phyloP scores from a whole-genome alignment of 2,113 vertebrate genomes.

The Leucopsar rothschildi region DNA sequence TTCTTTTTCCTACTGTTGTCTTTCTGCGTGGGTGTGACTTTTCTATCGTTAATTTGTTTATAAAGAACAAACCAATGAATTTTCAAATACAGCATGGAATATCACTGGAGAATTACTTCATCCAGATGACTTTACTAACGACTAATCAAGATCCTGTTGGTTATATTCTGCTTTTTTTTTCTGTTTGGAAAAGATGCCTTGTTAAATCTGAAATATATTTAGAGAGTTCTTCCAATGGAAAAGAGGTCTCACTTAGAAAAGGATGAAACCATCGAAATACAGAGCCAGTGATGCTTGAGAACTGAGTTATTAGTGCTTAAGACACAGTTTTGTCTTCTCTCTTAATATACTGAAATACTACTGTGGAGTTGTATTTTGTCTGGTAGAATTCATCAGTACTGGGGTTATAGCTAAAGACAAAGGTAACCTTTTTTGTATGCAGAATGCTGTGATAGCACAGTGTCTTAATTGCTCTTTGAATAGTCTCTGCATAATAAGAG shows the following conservation, averaged over 20 bases:
- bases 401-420: neutral
- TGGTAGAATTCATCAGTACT: neutral
- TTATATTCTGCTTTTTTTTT: neutral
- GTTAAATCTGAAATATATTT: neutral
- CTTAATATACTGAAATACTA: neutral
- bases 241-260: neutral
- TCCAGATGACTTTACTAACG: neutral
- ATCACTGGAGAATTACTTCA: neutral
- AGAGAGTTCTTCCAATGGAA: neutral
- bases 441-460: neutral
- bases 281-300: neutral
- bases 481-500: conserved; percentile 3
- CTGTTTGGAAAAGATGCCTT: neutral
- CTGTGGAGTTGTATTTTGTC: neutral
- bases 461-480: neutral
- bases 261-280: neutral
- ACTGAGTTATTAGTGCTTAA: neutral
- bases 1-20: neutral
- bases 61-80: neutral
- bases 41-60: neutral
- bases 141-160: neutral
- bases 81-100: neutral
- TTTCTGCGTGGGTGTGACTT: neutral
- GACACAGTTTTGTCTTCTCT: neutral
- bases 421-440: neutral